Conservation (phyloP, 1,140 invertebrate genomes). For the Lethocerus indicus region DNA sequence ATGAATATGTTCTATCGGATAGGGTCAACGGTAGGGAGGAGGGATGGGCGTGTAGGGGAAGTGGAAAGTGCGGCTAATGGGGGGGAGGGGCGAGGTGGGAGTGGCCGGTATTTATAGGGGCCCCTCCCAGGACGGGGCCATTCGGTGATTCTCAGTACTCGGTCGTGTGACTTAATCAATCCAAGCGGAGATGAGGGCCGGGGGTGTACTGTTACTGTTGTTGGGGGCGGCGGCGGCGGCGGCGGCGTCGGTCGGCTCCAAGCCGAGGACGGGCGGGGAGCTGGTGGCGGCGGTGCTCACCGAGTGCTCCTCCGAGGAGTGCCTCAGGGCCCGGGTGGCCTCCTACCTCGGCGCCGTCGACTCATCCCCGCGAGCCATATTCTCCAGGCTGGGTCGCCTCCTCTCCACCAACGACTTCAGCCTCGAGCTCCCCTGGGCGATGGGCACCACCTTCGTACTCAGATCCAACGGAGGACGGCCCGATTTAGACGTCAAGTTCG, state of each 20-base stretch:
- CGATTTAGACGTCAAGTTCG: slow-evolving; percentile 44
- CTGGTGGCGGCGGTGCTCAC: slow-evolving; percentile 48
- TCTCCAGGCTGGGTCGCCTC: not conserved
- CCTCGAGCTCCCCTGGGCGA: slow-evolving; percentile 36
- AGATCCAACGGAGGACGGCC: slow-evolving; percentile 26
- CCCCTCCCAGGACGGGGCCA: not conserved
- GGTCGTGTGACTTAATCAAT: no score
- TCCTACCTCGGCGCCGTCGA: not conserved
- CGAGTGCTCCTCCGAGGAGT: slow-evolving; percentile 44
- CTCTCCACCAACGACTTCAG: slow-evolving; percentile 50
- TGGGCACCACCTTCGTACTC: slow-evolving; percentile 26
- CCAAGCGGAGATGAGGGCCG: not conserved
- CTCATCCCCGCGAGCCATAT: no score
- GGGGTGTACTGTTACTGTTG: slow-evolving; percentile 1
- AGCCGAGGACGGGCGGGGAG: slow-evolving; percentile 33
- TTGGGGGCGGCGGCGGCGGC: not conserved
- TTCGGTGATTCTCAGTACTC: not conserved
- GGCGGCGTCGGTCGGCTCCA: slow-evolving; percentile 8
- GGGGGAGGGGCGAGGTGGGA: not conserved
- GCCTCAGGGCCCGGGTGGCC: not conserved
- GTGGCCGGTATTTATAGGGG: not conserved
- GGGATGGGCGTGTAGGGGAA: not conserved
- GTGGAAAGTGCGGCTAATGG: not conserved
- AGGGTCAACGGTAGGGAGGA: not conserved
- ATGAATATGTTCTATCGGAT: no score